Evolutionary conservation across 2,797 vertebrate species (phyloP).

Genomic region (Oryzias dopingdopingensis): DNA sequence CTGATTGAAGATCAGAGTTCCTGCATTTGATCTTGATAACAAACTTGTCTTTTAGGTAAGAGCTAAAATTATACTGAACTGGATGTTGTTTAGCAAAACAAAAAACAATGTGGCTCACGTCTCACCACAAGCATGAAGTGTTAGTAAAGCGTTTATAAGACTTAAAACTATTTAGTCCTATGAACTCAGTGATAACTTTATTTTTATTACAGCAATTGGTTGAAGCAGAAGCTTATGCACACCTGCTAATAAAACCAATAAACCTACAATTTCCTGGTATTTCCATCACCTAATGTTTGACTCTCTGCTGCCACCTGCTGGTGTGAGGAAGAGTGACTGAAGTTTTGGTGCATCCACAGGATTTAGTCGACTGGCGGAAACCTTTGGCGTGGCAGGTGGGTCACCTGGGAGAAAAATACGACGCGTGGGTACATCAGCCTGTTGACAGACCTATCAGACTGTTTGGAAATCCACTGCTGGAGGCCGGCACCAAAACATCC

Average conservation of each 20-base stretch:
- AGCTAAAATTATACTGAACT: too few species aligned
- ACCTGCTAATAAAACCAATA: background rate
- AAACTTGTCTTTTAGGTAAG: too few species aligned
- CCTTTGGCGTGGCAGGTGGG: conserved; percentile 97
- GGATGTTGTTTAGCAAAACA: too few species aligned
- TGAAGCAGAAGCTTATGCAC: background rate
- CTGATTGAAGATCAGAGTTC: too few species aligned
- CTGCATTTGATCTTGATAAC: too few species aligned
- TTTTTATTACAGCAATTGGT: background rate
- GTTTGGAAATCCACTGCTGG: conserved; percentile 88
- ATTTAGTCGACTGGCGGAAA: conserved; percentile 94
- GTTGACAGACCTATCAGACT: conserved; percentile 92
- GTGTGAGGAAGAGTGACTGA: rapidly evolving
- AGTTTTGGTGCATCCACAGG: conserved; percentile 71
- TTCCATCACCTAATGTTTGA: background rate
- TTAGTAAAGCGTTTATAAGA: conserved; percentile 7
- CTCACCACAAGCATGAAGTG: background rate
- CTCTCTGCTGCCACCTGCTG: conserved; percentile 54
- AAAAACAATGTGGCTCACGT: background rate
- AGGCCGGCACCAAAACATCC: conserved; percentile 88
- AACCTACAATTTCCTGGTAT: conserved; percentile 20
- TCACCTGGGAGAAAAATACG: conserved; percentile 89
- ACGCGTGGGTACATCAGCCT: conserved; percentile 96
- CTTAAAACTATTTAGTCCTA: conserved; percentile 7
- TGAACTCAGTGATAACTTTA: conserved; percentile 3